Base-by-base conservation (phyloP, 2,113 vertebrate species). In the Baryphthengus martii region DNA sequence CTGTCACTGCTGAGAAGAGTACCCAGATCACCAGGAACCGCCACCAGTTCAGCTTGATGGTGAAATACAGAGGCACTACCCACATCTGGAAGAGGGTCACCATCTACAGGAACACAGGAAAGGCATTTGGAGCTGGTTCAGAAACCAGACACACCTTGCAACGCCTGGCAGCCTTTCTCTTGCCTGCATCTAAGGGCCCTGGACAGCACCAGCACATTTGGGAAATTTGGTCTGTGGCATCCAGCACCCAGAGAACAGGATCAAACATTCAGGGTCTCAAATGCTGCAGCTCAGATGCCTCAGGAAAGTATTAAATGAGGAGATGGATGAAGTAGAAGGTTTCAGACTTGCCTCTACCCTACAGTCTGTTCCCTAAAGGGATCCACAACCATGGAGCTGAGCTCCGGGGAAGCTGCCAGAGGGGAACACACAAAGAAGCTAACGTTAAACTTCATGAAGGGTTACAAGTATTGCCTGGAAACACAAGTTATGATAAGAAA, bases 31-130 rank as follows among this genome's bases (percentile, higher is more conserved):
- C 97, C 85, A 99, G 98, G 98, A 99, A 99, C 92, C 99, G 97
- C 99, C 99, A 99, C 99, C 99, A 99, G 93, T 99, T 98, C 79
- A 99, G 99, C 98, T 99, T 99, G 85, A 99, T 98, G 26, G 99
- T 99, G 98, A 99, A 99, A 97, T 99, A 99, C 73, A 99, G 98
- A 44, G 99, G 99, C 53, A 99, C 99, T 56, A 99, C 99, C 99
- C 99, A 99, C 99, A 99, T 99, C 98, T 99, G 99, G 98, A 99
- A 99, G 87, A 99, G 98, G 67, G 99, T 99, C 97, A 99, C 99
- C 98, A 99, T 98, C 99, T 99, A 98, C 65, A 97, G 96, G 66
- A 96, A 85, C 56, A 96, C 59, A 85, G 78, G 55, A 95, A 52
- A 92, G 40, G 47, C n/a, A 7, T 13, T 44, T 42, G 8, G 80